These are phyloP conservation scores for Macrotis lagotis DNA, from an alignment of 2,113 vertebrate genomes.

Conservation along the genomic window DNA sequence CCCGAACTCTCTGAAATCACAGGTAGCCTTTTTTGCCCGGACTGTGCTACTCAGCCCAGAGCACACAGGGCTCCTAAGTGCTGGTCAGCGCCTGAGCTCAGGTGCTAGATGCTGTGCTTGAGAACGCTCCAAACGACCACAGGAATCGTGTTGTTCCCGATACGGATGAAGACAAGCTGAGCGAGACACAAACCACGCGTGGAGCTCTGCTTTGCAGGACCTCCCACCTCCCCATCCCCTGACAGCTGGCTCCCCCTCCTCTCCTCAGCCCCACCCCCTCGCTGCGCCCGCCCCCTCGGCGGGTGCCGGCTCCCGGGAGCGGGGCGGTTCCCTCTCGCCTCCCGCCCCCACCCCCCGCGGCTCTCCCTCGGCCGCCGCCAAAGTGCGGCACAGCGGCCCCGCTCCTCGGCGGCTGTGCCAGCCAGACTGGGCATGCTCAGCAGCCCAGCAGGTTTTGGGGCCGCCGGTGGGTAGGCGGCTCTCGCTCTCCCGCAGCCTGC, in stretches of 20 bases:
- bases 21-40: background rate
- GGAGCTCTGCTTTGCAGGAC: background rate
- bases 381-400: slow-evolving; percentile 54
- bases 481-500: slow-evolving; percentile 33
- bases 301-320: background rate
- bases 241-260: background rate
- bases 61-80: background rate
- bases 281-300: background rate
- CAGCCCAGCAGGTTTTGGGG: slow-evolving; percentile 45
- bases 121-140: background rate
- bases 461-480: slow-evolving; percentile 57
- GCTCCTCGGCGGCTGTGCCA: slow-evolving; percentile 10
- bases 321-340: background rate
- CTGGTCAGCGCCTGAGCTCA: background rate
- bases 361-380: slow-evolving; percentile 43
- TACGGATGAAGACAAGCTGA: background rate
- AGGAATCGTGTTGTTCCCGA: background rate
- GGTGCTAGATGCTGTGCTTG: background rate
- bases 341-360: slow-evolving; percentile 1
- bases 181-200: background rate
- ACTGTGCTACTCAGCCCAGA: background rate
- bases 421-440: slow-evolving; percentile 78
- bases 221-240: background rate
- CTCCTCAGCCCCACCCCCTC: background rate
- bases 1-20: background rate